Percentiles rank a stretch among this genome's conserved stretches.
Evolutionary conservation across 64 coral and sea anemone species (phyloP).

Genomic region (Actinia tenebrosa): DNA sequence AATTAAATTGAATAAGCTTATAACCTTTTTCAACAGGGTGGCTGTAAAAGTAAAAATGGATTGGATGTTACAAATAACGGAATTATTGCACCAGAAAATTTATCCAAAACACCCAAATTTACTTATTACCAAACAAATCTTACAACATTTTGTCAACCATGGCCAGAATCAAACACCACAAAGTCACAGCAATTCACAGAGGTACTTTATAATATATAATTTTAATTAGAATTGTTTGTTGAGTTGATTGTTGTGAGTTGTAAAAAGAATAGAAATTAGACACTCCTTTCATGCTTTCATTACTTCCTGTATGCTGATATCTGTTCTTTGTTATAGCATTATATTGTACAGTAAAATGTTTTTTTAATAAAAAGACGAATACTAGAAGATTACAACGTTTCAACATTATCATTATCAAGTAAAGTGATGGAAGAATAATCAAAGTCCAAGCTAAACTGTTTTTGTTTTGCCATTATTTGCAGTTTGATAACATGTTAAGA

Average conservation of each 20-base stretch:
- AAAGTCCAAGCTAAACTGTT: too few species aligned
- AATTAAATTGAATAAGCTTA: not conserved
- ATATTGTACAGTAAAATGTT: too few species aligned
- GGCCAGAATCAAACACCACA: not conserved
- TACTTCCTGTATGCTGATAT: too few species aligned
- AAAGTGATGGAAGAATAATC: too few species aligned
- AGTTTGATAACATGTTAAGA: conserved; percentile 80
- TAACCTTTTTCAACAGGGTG: not conserved
- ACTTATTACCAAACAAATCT: not conserved
- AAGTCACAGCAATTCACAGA: not conserved
- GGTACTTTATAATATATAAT: not conserved
- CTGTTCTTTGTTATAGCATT: too few species aligned
- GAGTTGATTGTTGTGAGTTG: too few species aligned
- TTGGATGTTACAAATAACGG: not conserved
- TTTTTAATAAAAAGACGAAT: too few species aligned
- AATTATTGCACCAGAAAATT: not conserved
- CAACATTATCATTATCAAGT: too few species aligned
- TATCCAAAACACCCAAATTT: not conserved
- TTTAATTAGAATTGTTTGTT: too few species aligned
- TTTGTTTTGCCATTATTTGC: not conserved
- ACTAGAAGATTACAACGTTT: too few species aligned
- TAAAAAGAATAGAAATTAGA: too few species aligned
- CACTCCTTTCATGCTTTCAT: too few species aligned
- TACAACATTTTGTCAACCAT: not conserved
- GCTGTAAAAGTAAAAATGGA: not conserved